Base-by-base conservation (phyloP, 2,797 vertebrate species). In the Scomberomorus guttatus region DNA sequence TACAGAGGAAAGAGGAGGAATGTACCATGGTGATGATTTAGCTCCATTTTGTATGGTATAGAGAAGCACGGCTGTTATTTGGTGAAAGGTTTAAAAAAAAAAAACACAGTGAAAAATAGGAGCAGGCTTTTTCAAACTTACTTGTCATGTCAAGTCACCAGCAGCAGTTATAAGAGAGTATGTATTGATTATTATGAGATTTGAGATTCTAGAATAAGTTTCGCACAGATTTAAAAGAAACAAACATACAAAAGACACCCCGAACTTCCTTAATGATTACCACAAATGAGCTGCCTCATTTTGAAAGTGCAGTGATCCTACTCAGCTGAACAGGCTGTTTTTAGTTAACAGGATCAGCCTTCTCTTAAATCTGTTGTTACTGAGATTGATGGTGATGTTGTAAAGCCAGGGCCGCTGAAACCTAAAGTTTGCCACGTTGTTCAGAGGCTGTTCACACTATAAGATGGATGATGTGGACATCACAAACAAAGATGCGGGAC, bases 311-410 rank as follows among this genome's bases (percentile, higher is more conserved):
- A 57, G 63, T 51, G 72, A 72, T 70, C 65, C 29, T 1, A 17
- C 56, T 89, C 69, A 58, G 85, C 75, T 64, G 80, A 80, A 55
- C 51, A 64, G 70, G 50, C 72, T 62, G 39, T 61, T 85, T 73
- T 0, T 68, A 81, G 60, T 64, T 72, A 34, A 79, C 62, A 32
- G 54, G 82, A 66, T 84, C 81, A 74, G 76, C 70, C 66, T 6
- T 75, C 77, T 68, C 13, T 65, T 42, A 67, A 81, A 60, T 48
- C 42, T 42, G 39, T 61, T 73, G 59, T 83, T 70, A 78, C 76
- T 70, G 68, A 81, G 77, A 80, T 71, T 72, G 72, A 84, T 82
- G 68, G 58, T 1, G 67, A 64, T 52, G 50, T 8, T 79, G 62
- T 61, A 48, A 39, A 24, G 34, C 5, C 34, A 0, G 7, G 25